Percentiles rank a stretch among this genome's conserved stretches.
Conservation (phyloP, 1,140 invertebrate species). For the Drosophila mayri region DNA sequence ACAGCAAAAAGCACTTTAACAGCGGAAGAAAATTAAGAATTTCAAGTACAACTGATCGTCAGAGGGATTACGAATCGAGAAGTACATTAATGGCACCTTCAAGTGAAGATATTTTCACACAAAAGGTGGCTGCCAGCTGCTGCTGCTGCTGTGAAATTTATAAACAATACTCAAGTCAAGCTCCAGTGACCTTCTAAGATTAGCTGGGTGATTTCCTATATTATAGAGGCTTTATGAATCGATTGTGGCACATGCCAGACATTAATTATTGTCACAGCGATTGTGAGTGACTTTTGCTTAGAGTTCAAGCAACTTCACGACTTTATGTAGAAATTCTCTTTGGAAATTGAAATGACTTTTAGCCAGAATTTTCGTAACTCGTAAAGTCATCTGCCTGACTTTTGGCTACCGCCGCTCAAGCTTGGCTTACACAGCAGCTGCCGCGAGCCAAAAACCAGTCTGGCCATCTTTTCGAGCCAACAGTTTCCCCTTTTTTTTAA, state of each 20-base stretch:
- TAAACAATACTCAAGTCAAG: neutral
- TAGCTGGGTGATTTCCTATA: constrained; percentile 15
- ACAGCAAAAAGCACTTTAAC: constrained; percentile 52
- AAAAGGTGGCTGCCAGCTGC: constrained; percentile 33
- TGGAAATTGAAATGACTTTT: constrained; percentile 69
- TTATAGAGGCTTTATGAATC: neutral
- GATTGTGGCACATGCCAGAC: neutral
- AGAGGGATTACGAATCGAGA: constrained; percentile 53
- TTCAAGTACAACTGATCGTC: constrained; percentile 64
- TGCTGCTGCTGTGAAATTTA: neutral
- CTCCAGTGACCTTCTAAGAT: constrained; percentile 21
- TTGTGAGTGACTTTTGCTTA: constrained; percentile 16
- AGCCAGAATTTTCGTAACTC: constrained; percentile 71
- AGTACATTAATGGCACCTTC: constrained; percentile 12
- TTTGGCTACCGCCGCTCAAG: constrained; percentile 21
- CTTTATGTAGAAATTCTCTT: constrained; percentile 32
- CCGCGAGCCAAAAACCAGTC: constrained; percentile 73
- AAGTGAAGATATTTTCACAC: constrained; percentile 20
- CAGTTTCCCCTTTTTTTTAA: constrained; percentile 58
- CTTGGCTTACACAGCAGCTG: constrained; percentile 43
- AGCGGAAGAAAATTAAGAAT: constrained; percentile 37
- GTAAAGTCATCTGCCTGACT: constrained; percentile 60
- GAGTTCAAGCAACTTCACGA: constrained; percentile 35
- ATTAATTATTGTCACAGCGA: constrained; percentile 16
- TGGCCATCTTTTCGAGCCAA: constrained; percentile 63